These are phyloP conservation scores for Muscicapa comitata DNA, from an alignment of 2,797 vertebrate species.

Conservation along the genomic window DNA sequence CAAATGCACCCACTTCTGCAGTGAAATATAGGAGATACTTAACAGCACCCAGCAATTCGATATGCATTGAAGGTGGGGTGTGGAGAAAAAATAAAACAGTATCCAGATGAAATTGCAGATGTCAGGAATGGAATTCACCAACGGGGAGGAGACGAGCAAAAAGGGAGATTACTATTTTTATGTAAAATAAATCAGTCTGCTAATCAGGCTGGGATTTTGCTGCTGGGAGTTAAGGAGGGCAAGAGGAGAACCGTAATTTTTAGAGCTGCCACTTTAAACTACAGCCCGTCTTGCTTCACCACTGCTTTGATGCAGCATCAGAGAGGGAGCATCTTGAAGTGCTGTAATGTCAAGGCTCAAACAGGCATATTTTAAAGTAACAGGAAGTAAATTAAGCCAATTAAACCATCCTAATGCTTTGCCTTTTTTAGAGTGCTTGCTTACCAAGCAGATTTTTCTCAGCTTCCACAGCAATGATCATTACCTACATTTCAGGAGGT, in stretches of 20 bases:
- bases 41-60: not conserved
- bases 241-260: slow-evolving; percentile 69
- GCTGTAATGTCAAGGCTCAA: slow-evolving; percentile 58
- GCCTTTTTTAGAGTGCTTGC: slow-evolving; percentile 22
- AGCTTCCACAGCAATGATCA: not conserved
- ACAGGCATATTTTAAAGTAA: slow-evolving; percentile 64
- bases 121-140: slow-evolving; percentile 61
- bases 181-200: slow-evolving; percentile 72
- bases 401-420: slow-evolving; percentile 57
- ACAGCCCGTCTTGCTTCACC: slow-evolving; percentile 36
- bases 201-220: slow-evolving; percentile 71
- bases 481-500: not conserved
- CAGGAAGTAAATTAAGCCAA: slow-evolving; percentile 67
- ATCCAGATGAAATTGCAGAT: slow-evolving; percentile 59
- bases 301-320: slow-evolving; percentile 57
- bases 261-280: slow-evolving; percentile 67
- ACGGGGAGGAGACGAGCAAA: slow-evolving; percentile 1
- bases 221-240: slow-evolving; percentile 70
- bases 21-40: slow-evolving; percentile 42
- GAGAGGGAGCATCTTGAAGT: slow-evolving; percentile 38
- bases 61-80: slow-evolving; percentile 17
- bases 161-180: slow-evolving; percentile 63
- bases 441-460: slow-evolving; percentile 45
- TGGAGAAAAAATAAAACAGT: slow-evolving; percentile 45
- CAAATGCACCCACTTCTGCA: slow-evolving; percentile 49